Evolutionary conservation across 2,113 vertebrate species (phyloP).

Genomic region (Anoura caudifer): DNA sequence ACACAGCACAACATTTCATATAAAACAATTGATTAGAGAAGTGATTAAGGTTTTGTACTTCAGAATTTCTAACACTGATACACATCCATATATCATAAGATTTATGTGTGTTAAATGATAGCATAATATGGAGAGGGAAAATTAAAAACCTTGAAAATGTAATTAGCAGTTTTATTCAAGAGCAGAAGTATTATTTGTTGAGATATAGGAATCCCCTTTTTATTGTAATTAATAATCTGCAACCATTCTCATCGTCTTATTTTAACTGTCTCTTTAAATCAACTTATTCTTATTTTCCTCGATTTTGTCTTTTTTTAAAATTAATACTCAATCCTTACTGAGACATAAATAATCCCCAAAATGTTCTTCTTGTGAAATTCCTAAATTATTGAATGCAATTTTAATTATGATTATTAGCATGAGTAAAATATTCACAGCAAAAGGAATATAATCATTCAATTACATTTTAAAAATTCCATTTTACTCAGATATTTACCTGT

Average conservation of each 20-base stretch:
- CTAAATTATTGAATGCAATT: conserved; percentile 71
- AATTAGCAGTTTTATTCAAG: conserved; percentile 42
- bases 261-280: conserved; percentile 72
- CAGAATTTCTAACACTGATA: neutral
- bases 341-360: conserved; percentile 57
- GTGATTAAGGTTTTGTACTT: neutral
- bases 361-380: conserved; percentile 61
- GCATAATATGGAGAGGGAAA: neutral
- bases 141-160: conserved; percentile 45
- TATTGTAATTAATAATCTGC: conserved; percentile 54
- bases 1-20: neutral
- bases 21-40: neutral
- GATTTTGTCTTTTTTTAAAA: conserved; percentile 58
- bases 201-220: conserved; percentile 49
- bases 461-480: conserved; percentile 53
- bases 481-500: conserved; percentile 52
- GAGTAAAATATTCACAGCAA: conserved; percentile 62
- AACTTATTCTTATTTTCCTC: conserved; percentile 71
- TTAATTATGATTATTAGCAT: conserved; percentile 69
- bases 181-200: conserved; percentile 48
- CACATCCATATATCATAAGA: neutral
- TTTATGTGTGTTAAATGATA: neutral
- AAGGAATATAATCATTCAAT: conserved; percentile 55
- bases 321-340: conserved; percentile 69
- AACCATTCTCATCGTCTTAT: conserved; percentile 65